Evolutionary conservation across 2,113 vertebrate species (phyloP).

Genomic region (Malurus alboscapulatus): DNA sequence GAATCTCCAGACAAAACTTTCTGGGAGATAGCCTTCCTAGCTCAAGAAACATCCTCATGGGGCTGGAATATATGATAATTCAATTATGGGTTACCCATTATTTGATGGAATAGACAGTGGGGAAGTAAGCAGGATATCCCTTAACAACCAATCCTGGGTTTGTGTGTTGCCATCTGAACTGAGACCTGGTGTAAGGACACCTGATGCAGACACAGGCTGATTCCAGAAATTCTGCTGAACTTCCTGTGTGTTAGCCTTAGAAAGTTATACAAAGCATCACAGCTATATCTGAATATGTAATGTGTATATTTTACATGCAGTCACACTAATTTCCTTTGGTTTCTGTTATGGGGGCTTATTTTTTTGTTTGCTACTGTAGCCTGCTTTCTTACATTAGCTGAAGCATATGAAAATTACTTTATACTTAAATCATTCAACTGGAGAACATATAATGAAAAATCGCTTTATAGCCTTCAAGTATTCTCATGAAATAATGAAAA

Average conservation of each 20-base stretch:
- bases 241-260: no score
- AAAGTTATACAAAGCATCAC: background rate
- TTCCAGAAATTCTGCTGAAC: background rate
- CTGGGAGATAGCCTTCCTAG: background rate
- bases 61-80: background rate
- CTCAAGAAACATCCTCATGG: background rate
- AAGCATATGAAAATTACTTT: background rate
- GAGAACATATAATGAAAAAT: background rate
- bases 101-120: background rate
- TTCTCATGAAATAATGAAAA: background rate
- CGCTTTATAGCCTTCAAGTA: background rate
- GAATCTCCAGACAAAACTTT: background rate
- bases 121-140: background rate
- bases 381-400: background rate
- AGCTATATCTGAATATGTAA: background rate
- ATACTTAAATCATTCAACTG: background rate
- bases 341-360: background rate
- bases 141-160: background rate
- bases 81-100: accelerated
- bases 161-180: accelerated
- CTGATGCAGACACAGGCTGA: background rate
- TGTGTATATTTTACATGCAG: background rate
- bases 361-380: background rate
- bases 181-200: background rate
- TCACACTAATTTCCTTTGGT: background rate